phyloP scores from a whole-genome alignment of 2,113 vertebrate genomes.

The Syngnathus typhle region DNA sequence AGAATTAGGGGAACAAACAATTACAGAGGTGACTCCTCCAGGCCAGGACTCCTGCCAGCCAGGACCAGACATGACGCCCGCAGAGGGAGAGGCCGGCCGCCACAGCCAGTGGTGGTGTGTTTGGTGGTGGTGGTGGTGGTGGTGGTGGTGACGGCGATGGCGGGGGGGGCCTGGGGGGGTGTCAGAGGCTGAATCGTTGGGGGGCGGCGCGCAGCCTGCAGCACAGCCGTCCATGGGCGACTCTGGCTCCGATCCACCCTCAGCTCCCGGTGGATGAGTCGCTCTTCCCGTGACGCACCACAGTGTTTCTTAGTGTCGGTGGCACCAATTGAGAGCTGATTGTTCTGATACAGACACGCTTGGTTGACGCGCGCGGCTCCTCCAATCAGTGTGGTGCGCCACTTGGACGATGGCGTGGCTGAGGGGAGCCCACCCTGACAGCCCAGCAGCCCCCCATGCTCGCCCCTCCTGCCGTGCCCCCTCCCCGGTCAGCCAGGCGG shows the following conservation, averaged over 20 bases:
- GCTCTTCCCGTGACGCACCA: slow-evolving; percentile 43
- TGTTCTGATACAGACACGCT: slow-evolving; percentile 5
- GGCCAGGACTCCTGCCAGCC: slow-evolving; percentile 87
- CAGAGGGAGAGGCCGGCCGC: slow-evolving; percentile 80
- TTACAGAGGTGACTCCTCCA: slow-evolving; percentile 67
- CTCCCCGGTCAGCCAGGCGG: slow-evolving; percentile 65
- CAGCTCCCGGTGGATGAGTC: slow-evolving; percentile 38
- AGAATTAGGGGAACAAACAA: slow-evolving; percentile 63
- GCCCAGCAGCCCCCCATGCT: slow-evolving; percentile 60
- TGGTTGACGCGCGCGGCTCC: slow-evolving; percentile 1
- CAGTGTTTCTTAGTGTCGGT: slow-evolving; percentile 14
- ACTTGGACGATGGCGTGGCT: slow-evolving; percentile 45
- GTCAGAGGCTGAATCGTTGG: slow-evolving; percentile 54
- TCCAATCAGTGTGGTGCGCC: slow-evolving; percentile 32
- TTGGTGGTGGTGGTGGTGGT: neutral
- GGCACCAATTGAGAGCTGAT: slow-evolving; percentile 6
- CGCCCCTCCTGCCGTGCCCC: slow-evolving; percentile 30
- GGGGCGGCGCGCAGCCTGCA: slow-evolving; percentile 57
- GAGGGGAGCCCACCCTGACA: slow-evolving; percentile 49
- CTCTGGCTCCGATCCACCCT: slow-evolving; percentile 38
- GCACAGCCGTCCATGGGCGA: slow-evolving; percentile 40
- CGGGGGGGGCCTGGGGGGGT: slow-evolving; percentile 30
- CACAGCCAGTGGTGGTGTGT: slow-evolving; percentile 49
- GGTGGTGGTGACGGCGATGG: no score
- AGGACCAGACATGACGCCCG: slow-evolving; percentile 92